Evolutionary conservation across 2,888 invertebrate species (phyloP), one percentile per base, ranked within the genome.

Genomic region (Mythimna pallens): DNA sequence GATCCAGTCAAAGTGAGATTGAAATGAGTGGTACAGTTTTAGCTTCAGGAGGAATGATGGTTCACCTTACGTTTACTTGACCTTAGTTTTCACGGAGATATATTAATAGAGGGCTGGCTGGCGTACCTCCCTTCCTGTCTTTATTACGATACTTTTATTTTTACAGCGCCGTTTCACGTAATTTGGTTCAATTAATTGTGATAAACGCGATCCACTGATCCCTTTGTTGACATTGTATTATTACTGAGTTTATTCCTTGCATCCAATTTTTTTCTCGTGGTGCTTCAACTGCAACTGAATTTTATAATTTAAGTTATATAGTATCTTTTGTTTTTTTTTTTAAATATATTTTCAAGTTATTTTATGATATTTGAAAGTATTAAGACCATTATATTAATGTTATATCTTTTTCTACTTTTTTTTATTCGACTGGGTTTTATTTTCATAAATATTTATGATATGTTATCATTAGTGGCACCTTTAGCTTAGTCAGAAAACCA

Each of bases 201-300:
- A 36, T 62, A 50, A 65, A 52, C 47, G 63, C 57, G 58, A 71
- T 77, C 30, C 50, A 10, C 47, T 65, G 47, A 74, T 75, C 43
- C 61, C 12, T 61, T 70, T 62, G 69, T 63, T 63, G 52, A 52
- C 75, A 58, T 52, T 36, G 30, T 43, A 66, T 59, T 74, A 65
- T 25, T 5, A 30, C 12, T 3, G 66, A 40, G 30, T 50, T 50
- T n/a, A 8, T 40, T 50, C 6, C 8, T 6, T 58, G 43, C 40
- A 50, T 20, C n/a, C 30, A 14, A 20, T 73, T 58, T 8, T 3
- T 1, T 36, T 54, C 22, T 9, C 12, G 12, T 52, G 50, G 14
- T 14, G 36, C 3, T 30, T 50, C 12, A n/a, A 25, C 25, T n/a
- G n/a, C n/a, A n/a, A n/a, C n/a, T n/a, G n/a, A n/a, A n/a, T n/a